phyloP scores from a whole-genome alignment of 2,888 invertebrate species.

The Lysandra coridon region DNA sequence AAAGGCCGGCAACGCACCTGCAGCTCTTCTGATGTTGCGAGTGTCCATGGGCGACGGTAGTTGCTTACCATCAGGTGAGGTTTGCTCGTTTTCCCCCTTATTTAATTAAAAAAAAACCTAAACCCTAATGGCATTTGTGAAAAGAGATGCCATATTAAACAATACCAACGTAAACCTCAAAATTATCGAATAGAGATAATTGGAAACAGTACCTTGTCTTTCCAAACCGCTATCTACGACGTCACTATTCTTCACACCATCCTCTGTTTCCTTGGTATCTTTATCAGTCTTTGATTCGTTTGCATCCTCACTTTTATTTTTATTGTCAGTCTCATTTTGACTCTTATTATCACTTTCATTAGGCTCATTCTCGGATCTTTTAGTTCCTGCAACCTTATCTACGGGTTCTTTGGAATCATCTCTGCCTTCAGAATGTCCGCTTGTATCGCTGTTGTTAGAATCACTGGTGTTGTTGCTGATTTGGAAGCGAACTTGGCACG shows the following conservation, averaged over 20 bases:
- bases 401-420: conserved; percentile 37
- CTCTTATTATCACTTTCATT: conserved; percentile 16
- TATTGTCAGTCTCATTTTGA: conserved; percentile 27
- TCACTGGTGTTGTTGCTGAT: conserved; percentile 52
- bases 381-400: conserved; percentile 31
- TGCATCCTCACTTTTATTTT: conserved; percentile 9
- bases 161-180: too few relatives aligned
- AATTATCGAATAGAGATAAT: neutral
- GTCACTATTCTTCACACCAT: conserved; percentile 31
- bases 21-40: too few relatives aligned
- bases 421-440: conserved; percentile 49
- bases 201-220: conserved; percentile 34
- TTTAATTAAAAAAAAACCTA: too few relatives aligned
- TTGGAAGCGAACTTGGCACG: conserved; percentile 60
- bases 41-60: too few relatives aligned
- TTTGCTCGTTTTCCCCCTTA: too few relatives aligned
- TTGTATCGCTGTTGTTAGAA: conserved; percentile 61
- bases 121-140: too few relatives aligned
- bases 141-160: too few relatives aligned
- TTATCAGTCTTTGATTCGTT: conserved; percentile 13
- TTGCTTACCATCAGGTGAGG: too few relatives aligned
- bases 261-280: conserved; percentile 2
- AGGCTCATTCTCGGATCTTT: neutral
- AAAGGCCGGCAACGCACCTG: too few relatives aligned
- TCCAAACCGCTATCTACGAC: conserved; percentile 36